Percentiles rank a stretch among this genome's conserved stretches.
phyloP scores from a whole-genome alignment of 1,140 invertebrate species.

The Olivierus martensii region DNA sequence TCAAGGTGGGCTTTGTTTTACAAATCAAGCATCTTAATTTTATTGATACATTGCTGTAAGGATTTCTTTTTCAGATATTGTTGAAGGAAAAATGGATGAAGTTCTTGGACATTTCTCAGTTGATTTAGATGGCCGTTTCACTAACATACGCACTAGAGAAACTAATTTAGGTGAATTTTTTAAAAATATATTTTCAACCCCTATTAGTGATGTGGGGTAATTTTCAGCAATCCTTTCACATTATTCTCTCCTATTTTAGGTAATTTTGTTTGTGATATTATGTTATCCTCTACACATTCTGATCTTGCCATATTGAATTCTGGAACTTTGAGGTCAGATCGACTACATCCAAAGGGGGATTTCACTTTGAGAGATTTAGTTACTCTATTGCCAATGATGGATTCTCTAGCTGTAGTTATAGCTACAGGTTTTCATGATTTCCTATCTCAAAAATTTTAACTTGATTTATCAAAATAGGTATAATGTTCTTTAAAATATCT shows the following conservation, averaged over 20 bases:
- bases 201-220: neutral
- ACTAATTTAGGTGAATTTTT: slow-evolving; percentile 48
- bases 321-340: slow-evolving; percentile 67
- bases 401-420: slow-evolving; percentile 58
- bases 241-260: slow-evolving; percentile 33
- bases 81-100: slow-evolving; percentile 67
- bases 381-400: slow-evolving; percentile 66
- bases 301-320: slow-evolving; percentile 75
- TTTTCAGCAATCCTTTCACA: neutral
- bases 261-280: slow-evolving; percentile 79
- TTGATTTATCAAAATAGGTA: neutral
- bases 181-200: no score
- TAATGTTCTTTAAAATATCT: neutral
- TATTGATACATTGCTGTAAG: neutral
- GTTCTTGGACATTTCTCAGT: slow-evolving; percentile 64
- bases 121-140: slow-evolving; percentile 69
- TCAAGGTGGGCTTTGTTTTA: slow-evolving; percentile 42
- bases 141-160: slow-evolving; percentile 58
- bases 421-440: slow-evolving; percentile 41
- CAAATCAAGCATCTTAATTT: neutral
- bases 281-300: slow-evolving; percentile 63
- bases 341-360: slow-evolving; percentile 55
- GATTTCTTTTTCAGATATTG: slow-evolving; percentile 21
- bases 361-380: slow-evolving; percentile 71
- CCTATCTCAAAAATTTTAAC: no score